phyloP scores from a whole-genome alignment of 2,888 invertebrate species.

The Drosophila eohydei region DNA sequence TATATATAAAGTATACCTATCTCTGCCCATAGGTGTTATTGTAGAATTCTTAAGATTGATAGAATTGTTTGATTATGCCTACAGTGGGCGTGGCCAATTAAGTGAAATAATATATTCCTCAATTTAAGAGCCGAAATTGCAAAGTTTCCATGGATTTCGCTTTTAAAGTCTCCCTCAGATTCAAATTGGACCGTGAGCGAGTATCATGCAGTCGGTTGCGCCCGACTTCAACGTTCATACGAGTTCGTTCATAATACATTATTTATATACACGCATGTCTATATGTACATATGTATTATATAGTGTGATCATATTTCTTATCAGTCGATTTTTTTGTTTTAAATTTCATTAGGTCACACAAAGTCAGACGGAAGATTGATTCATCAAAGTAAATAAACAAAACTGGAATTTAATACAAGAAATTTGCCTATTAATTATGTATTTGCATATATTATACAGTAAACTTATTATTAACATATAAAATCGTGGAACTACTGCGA shows the following conservation, averaged over 20 bases:
- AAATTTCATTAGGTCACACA: slow-evolving; percentile 6
- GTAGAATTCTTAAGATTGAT: too few species aligned
- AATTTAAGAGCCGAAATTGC: too few species aligned
- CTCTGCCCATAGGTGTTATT: too few species aligned
- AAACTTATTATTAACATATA: slow-evolving; percentile 20
- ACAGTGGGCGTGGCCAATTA: too few species aligned
- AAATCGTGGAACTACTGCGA: slow-evolving; percentile 26
- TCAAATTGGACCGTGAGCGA: background rate
- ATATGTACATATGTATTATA: background rate
- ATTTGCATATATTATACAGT: slow-evolving; percentile 27
- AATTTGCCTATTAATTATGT: slow-evolving; percentile 28
- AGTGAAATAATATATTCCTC: too few species aligned
- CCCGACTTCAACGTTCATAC: background rate
- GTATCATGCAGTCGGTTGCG: background rate
- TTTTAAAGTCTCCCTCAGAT: too few species aligned
- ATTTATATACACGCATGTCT: background rate
- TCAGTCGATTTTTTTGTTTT: slow-evolving; percentile 7
- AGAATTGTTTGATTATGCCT: too few species aligned
- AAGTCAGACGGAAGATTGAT: slow-evolving; percentile 6
- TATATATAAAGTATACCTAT: too few species aligned
- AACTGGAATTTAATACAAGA: slow-evolving; percentile 19
- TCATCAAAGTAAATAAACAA: slow-evolving; percentile 12
- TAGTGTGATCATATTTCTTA: slow-evolving; percentile 7
- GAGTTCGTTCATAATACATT: background rate
- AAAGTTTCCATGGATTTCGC: too few species aligned